These are phyloP conservation scores for Pantherophis guttatus DNA, from an alignment of 2,113 vertebrate species.

Conservation along the genomic window DNA sequence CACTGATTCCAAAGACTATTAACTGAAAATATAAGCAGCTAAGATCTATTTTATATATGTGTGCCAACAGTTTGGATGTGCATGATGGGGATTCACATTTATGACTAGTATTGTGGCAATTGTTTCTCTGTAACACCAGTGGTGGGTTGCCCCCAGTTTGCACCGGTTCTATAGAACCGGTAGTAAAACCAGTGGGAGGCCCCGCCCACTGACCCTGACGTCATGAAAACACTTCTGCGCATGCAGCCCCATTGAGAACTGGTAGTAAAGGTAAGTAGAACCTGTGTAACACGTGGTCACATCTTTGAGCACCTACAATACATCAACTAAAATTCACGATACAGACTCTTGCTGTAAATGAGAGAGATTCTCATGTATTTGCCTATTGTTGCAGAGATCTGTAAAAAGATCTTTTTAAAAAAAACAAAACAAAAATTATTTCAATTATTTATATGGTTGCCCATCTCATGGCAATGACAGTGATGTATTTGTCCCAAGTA, in stretches of 20 bases:
- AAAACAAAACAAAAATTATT: background rate
- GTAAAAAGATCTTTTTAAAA: background rate
- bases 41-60: background rate
- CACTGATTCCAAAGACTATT: background rate
- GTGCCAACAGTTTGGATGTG: background rate
- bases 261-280: too few species aligned
- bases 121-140: background rate
- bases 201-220: too few species aligned
- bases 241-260: too few species aligned
- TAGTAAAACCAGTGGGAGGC: too few species aligned
- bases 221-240: too few species aligned
- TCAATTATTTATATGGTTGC: background rate
- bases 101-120: background rate
- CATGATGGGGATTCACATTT: background rate
- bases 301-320: background rate
- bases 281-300: too few species aligned
- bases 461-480: background rate
- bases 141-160: too few species aligned
- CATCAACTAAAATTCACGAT: background rate
- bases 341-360: background rate
- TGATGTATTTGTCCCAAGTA: background rate
- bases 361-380: background rate
- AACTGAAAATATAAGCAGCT: background rate
- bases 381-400: background rate
- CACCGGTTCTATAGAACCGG: too few species aligned